Evolutionary conservation across 2,888 invertebrate genomes (phyloP).

Genomic region (Gymnoscelis rufifasciata): DNA sequence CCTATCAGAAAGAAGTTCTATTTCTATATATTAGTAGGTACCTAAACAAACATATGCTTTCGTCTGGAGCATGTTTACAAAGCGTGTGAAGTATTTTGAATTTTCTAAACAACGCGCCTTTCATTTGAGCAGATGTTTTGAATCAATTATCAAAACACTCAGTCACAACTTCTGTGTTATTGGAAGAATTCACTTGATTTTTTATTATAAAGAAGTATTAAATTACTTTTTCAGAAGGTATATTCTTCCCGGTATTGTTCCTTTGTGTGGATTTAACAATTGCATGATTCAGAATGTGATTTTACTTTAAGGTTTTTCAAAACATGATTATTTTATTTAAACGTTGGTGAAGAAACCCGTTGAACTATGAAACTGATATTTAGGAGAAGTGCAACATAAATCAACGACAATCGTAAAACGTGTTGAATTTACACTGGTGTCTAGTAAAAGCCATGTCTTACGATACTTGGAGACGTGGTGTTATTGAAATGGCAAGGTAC

Average conservation of each 20-base stretch:
- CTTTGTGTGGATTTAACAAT: too few relatives aligned
- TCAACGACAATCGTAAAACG: neutral
- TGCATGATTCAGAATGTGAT: too few relatives aligned
- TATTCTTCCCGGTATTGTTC: too few relatives aligned
- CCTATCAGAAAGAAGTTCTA: conserved; percentile 32
- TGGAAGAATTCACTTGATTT: conserved; percentile 13
- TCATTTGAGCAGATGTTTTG: conserved; percentile 60
- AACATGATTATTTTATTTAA: too few relatives aligned
- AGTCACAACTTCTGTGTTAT: conserved; percentile 23
- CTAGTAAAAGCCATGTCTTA: neutral
- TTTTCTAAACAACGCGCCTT: conserved; percentile 51
- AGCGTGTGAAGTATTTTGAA: conserved; percentile 39
- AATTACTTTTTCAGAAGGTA: too few relatives aligned
- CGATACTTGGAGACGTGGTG: too few relatives aligned
- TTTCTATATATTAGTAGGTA: conserved; percentile 23
- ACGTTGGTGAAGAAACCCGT: neutral
- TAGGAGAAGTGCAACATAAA: conserved; percentile 5
- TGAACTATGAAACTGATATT: conserved; percentile 11
- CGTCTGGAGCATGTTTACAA: conserved; percentile 61
- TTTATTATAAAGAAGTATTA: neutral
- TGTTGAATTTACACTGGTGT: neutral
- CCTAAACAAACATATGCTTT: conserved; percentile 57
- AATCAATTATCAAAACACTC: conserved; percentile 36
- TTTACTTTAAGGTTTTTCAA: too few relatives aligned
- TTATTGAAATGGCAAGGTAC: too few relatives aligned